A percentile compares a stretch with the other conserved stretches of the same genome.
Conservation (phyloP, 2,113 vertebrate genomes). For the Macquaria australasica region DNA sequence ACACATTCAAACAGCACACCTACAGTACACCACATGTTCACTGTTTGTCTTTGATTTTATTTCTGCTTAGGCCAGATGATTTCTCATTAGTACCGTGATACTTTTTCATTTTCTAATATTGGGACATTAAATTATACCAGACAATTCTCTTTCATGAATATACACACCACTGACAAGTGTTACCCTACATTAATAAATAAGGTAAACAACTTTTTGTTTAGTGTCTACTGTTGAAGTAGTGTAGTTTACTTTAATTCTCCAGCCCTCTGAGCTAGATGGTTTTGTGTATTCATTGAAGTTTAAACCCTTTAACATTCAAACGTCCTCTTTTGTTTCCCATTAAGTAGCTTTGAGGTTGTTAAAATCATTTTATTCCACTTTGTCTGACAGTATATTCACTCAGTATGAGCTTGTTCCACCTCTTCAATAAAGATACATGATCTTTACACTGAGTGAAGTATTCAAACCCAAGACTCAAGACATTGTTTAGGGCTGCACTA, state of each 20-base stretch:
- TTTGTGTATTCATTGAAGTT: background rate
- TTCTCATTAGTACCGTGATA: too few species aligned
- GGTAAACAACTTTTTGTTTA: background rate
- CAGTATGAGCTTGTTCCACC: background rate
- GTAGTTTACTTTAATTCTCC: background rate
- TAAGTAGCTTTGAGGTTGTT: background rate
- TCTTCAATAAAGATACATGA: background rate
- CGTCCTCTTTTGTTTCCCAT: background rate
- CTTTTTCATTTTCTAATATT: background rate
- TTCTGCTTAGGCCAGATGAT: background rate
- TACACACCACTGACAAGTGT: background rate
- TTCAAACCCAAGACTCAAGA: background rate
- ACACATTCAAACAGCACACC: background rate
- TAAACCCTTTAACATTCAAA: background rate
- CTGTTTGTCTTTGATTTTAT: background rate
- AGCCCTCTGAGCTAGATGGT: background rate
- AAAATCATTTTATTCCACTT: background rate
- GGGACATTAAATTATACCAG: background rate
- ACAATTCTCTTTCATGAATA: background rate
- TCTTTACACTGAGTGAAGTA: background rate
- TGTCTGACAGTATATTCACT: background rate
- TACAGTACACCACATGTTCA: background rate
- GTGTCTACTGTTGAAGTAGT: background rate
- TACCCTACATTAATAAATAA: background rate
- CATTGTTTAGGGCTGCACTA: background rate